Evolutionary conservation across 2,113 vertebrate species (phyloP).

Genomic region (Butorides virescens): DNA sequence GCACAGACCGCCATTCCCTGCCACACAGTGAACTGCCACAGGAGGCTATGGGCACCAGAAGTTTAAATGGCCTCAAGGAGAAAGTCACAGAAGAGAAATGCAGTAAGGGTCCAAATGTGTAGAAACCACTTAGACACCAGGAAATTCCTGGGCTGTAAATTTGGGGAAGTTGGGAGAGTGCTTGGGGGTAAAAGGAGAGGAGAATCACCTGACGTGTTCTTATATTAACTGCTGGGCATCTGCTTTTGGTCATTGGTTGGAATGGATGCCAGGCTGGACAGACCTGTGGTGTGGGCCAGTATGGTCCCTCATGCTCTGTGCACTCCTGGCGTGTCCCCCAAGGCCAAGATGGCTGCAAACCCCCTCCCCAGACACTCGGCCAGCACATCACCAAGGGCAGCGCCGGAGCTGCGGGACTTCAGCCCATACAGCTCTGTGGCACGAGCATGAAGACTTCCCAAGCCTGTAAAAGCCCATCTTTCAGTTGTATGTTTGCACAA

Average conservation of each 20-base stretch:
- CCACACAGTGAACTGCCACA: background rate
- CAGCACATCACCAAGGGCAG: background rate
- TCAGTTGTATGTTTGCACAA: background rate
- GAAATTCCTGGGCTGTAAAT: background rate
- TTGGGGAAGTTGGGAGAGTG: background rate
- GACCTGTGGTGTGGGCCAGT: background rate
- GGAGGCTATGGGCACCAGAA: fast-evolving
- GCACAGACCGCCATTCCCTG: background rate
- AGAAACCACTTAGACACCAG: background rate
- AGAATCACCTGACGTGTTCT: background rate
- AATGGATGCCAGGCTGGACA: background rate
- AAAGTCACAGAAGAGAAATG: background rate
- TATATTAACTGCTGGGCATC: background rate
- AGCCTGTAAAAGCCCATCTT: background rate
- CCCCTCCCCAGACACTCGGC: background rate
- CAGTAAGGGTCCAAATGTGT: background rate
- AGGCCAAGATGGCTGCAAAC: background rate
- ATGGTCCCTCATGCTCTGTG: fast-evolving
- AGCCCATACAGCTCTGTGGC: background rate
- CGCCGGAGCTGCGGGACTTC: background rate
- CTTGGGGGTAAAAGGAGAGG: background rate
- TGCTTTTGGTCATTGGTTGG: background rate
- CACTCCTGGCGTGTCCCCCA: background rate
- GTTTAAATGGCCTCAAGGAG: background rate
- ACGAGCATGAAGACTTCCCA: background rate